phyloP scores from a whole-genome alignment of 2,888 invertebrate genomes.

The Drosophila leonis region DNA sequence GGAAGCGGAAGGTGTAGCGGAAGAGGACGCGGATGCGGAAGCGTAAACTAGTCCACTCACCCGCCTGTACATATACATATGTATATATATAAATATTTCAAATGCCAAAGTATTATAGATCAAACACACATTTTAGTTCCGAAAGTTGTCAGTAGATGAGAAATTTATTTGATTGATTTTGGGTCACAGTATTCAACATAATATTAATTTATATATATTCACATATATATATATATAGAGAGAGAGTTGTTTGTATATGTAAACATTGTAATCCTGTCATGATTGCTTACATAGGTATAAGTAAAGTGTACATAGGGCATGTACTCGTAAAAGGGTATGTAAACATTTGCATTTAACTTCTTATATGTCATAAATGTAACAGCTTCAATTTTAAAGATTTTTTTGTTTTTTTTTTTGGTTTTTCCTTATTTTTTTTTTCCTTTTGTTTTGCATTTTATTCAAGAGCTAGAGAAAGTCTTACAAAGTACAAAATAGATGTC shows the following conservation, averaged over 20 bases:
- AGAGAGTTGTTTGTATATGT: constrained; percentile 41
- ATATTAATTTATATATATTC: constrained; percentile 46
- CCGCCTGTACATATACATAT: constrained; percentile 4
- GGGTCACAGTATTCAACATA: constrained; percentile 73
- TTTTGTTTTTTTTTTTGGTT: constrained; percentile 1
- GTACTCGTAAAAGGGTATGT: constrained; percentile 50
- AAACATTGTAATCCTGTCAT: constrained; percentile 46
- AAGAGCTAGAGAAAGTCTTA: constrained; percentile 63
- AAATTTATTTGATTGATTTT: constrained; percentile 76
- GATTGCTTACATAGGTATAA: constrained; percentile 61
- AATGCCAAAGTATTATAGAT: constrained; percentile 19
- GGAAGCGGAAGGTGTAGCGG: constrained; percentile 36
- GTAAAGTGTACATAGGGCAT: constrained; percentile 56
- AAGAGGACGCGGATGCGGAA: constrained; percentile 13
- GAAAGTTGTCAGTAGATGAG: constrained; percentile 65
- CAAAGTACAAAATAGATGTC: constrained; percentile 55
- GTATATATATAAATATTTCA: neutral
- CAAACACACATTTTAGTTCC: constrained; percentile 40
- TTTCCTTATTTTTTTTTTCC: neutral
- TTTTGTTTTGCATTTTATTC: constrained; percentile 12
- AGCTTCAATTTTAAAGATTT: constrained; percentile 43
- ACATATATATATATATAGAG: constrained; percentile 21
- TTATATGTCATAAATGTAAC: constrained; percentile 49
- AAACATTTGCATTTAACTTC: constrained; percentile 41
- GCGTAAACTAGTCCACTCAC: constrained; percentile 1